Base-by-base conservation (phyloP, 2,888 invertebrate genomes). In the Lasioglossum leucozonium region DNA sequence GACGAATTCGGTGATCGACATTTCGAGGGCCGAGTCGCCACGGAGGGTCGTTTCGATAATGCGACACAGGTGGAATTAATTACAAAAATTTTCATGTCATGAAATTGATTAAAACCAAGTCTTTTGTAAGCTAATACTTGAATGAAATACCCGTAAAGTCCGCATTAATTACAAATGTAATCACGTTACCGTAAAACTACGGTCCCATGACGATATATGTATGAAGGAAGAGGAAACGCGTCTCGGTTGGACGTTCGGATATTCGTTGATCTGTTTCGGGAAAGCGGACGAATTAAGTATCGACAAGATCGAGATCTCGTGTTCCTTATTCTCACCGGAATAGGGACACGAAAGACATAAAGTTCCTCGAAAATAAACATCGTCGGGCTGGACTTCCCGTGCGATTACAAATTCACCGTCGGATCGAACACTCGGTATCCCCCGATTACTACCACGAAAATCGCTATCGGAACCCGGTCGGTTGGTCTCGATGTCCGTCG, bases 381-480 rank as follows among this genome's bases (percentile, higher is more conserved):
- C 44, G 16, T 18, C 42, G 11, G 47, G 51, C 37, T 47, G 47
- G n/a, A n/a, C 40, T 58, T 73, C 55, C 42, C 51, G 26, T 11
- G 10, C 26, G 42, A 34, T 47, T 72, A 51, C 72, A 72, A 84
- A 81, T 86, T 34, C 65, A 30, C 22, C 26, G 34, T 13, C n/a
- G 72, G 42, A 72, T 76, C 51, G 47, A 75, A 42, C 22, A 26
- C 62, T 34, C 77, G 73, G 79, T 58, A 58, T 80, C 72, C 55
- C 40, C 26, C 58, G 72, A 78, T 82, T 74, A 34, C n/a, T 79
- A 78, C 62, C 77, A 40, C 82, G 44, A 77, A 67, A 82, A 82
- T 82, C 82, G 58, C 44, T 80, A 82, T 86, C 78, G 26, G 26
- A 77, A 65, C 71, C 30, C 37, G 79, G 47, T 34, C 42, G 76